These are phyloP conservation scores for Psephotus haematonotus DNA, from an alignment of 2,113 vertebrate genomes.

Conservation along the genomic window DNA sequence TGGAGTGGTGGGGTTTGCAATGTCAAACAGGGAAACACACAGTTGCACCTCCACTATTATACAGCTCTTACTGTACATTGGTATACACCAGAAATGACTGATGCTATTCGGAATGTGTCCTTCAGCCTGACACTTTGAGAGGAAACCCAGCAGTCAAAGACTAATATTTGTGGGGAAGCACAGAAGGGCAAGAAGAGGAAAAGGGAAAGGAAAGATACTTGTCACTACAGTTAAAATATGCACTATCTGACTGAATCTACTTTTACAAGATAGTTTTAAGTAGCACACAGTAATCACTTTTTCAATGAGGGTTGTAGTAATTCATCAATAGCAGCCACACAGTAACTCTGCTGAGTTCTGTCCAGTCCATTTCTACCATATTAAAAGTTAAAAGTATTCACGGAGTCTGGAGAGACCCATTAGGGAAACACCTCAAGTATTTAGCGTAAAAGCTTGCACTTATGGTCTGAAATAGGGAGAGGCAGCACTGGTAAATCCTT, in stretches of 20 bases:
- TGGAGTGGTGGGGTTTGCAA: not conserved
- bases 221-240: not conserved
- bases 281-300: not conserved
- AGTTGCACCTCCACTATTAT: not conserved
- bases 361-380: not conserved
- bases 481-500: constrained; percentile 30
- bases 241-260: not conserved
- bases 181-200: not conserved
- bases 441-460: not conserved
- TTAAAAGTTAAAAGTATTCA: not conserved
- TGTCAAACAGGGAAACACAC: not conserved
- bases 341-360: not conserved
- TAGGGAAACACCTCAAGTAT: not conserved
- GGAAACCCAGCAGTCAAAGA: not conserved
- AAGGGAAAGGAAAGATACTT: not conserved
- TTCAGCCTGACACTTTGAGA: not conserved
- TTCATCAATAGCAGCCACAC: not conserved
- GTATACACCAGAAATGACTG: not conserved
- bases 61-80: not conserved
- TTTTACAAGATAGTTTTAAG: not conserved
- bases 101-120: not conserved
- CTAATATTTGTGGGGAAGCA: not conserved
- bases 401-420: not conserved
- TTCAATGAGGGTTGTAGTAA: not conserved
- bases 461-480: not conserved